Conservation (phyloP, 2,113 vertebrate genomes). For the Thalassoma bifasciatum region DNA sequence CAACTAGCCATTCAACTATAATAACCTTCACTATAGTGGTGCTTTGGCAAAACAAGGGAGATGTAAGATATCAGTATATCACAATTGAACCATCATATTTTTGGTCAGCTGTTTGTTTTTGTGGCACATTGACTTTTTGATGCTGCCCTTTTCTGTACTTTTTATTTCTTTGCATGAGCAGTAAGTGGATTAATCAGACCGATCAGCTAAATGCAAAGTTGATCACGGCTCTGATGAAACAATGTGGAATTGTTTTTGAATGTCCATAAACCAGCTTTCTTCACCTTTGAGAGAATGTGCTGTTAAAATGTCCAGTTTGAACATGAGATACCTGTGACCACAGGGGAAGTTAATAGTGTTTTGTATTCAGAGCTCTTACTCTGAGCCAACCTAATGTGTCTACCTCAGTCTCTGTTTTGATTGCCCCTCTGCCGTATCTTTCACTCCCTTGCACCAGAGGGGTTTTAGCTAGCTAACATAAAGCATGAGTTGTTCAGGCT, state of each 20-base stretch:
- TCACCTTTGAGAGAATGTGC: slow-evolving; percentile 47
- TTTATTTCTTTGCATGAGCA: slow-evolving; percentile 56
- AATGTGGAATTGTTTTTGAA: slow-evolving; percentile 53
- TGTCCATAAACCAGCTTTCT: slow-evolving; percentile 44
- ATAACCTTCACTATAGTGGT: slow-evolving; percentile 74
- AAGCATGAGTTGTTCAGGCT: slow-evolving; percentile 63
- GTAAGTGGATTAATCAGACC: slow-evolving; percentile 50
- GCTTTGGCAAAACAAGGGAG: slow-evolving; percentile 85
- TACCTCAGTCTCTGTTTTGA: slow-evolving; percentile 89
- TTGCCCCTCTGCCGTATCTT: slow-evolving; percentile 68
- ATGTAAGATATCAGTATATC: slow-evolving; percentile 62
- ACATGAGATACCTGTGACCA: slow-evolving; percentile 64
- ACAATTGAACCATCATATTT: slow-evolving; percentile 56
- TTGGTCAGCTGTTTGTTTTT: slow-evolving; percentile 63
- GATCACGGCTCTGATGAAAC: slow-evolving; percentile 50
- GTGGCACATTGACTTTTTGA: slow-evolving; percentile 66
- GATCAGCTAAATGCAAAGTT: slow-evolving; percentile 57
- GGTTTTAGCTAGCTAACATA: slow-evolving; percentile 72
- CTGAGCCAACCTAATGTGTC: slow-evolving; percentile 84
- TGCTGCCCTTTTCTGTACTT: slow-evolving; percentile 55
- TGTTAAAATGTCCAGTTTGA: slow-evolving; percentile 64
- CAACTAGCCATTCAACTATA: slow-evolving; percentile 83
- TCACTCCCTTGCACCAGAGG: slow-evolving; percentile 71
- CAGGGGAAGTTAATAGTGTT: slow-evolving; percentile 67
- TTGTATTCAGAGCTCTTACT: slow-evolving; percentile 76